Conservation (phyloP, 2,113 vertebrate species). For the Dicentrarchus labrax region DNA sequence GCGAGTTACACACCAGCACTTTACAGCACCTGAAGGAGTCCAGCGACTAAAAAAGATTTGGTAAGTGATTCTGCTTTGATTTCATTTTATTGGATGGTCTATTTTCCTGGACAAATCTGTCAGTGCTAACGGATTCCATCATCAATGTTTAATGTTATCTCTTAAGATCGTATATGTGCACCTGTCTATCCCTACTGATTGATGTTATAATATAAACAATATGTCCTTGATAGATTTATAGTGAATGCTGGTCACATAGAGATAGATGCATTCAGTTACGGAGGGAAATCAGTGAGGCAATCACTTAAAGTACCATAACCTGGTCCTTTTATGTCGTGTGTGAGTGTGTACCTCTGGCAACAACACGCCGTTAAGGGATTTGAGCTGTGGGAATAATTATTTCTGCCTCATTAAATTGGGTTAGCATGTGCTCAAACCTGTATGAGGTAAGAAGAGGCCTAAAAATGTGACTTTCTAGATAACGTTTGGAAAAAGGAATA, state of each 20-base stretch:
- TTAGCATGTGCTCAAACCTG: not conserved
- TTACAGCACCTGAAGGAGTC: conserved; percentile 12
- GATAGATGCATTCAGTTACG: not conserved
- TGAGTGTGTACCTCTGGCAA: conserved; percentile 19
- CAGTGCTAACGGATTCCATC: not conserved
- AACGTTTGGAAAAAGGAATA: not conserved
- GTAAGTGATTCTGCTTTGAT: conserved; percentile 64
- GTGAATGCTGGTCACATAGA: too few species aligned
- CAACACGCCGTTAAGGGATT: conserved; percentile 22
- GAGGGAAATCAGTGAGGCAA: not conserved
- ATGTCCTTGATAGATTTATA: not conserved
- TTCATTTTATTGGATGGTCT: conserved; percentile 19
- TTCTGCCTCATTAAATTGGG: conserved; percentile 18
- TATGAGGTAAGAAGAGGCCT: too few species aligned
- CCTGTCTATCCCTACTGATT: not conserved
- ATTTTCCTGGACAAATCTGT: not conserved
- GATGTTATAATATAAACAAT: not conserved
- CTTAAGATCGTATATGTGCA: too few species aligned
- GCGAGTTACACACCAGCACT: not conserved
- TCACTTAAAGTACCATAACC: not conserved
- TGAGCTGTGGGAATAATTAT: conserved; percentile 14
- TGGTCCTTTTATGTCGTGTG: conserved; percentile 1
- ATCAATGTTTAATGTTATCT: not conserved
- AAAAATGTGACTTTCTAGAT: too few species aligned
- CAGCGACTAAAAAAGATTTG: conserved; percentile 17